phyloP scores from a whole-genome alignment of 1,140 invertebrate genomes.

The Drosophila kikkawai region DNA sequence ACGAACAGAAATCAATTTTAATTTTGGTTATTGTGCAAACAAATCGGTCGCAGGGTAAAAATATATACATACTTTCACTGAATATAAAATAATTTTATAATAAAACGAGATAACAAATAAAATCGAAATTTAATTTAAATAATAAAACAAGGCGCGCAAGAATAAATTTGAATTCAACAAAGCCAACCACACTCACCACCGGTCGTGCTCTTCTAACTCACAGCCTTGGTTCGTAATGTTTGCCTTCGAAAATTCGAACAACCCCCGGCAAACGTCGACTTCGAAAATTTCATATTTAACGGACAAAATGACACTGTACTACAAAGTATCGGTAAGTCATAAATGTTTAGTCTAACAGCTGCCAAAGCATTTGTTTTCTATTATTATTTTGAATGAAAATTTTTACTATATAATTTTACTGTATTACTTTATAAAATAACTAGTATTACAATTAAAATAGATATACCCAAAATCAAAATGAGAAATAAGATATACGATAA shows the following conservation, averaged over 20 bases:
- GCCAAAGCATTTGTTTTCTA: background rate
- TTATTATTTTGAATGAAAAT: background rate
- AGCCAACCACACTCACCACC: background rate
- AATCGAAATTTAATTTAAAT: background rate
- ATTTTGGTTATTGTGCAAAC: background rate
- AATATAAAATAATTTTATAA: background rate
- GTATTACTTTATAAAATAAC: background rate
- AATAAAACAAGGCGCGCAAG: background rate
- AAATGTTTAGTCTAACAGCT: background rate
- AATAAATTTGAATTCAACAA: conserved; percentile 10
- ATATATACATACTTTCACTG: background rate
- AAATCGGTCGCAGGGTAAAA: fast-evolving
- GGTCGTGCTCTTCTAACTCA: conserved; percentile 15
- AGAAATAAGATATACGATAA: background rate
- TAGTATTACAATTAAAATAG: background rate
- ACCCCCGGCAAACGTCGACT: background rate
- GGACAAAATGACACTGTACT: conserved; percentile 3
- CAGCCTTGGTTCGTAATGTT: background rate
- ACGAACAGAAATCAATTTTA: background rate
- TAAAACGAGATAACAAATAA: background rate
- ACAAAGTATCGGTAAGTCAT: background rate
- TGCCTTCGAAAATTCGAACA: conserved; percentile 18
- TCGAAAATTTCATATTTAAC: conserved; percentile 35
- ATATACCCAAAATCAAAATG: background rate
- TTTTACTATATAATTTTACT: too few species aligned